Evolutionary conservation across 2,113 vertebrate genomes (phyloP).

Genomic region (Phoxinus phoxinus): DNA sequence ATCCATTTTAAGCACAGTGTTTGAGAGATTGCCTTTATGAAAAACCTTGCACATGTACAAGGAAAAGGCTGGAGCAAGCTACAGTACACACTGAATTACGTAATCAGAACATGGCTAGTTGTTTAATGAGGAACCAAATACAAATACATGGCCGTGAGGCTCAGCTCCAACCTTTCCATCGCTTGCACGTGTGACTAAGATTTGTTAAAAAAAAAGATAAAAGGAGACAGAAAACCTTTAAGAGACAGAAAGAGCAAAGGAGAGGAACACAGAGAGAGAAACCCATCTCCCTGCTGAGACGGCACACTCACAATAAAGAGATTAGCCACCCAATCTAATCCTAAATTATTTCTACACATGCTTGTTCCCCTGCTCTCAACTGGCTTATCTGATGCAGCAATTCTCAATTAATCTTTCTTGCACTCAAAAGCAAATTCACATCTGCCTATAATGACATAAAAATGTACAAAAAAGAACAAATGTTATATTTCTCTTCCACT

Average conservation of each 20-base stretch:
- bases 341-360: constrained; percentile 86
- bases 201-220: constrained; percentile 32
- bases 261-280: constrained; percentile 43
- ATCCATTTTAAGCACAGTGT: not conserved
- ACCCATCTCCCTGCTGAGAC: constrained; percentile 83
- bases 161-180: constrained; percentile 14
- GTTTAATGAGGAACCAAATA: constrained; percentile 13
- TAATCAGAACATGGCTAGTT: not conserved
- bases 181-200: constrained; percentile 10
- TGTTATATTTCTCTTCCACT: not conserved
- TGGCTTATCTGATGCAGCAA: constrained; percentile 83
- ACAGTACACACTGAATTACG: constrained; percentile 4
- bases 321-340: constrained; percentile 90
- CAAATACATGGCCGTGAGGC: not conserved
- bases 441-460: not conserved
- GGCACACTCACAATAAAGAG: constrained; percentile 92
- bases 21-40: not conserved
- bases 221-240: constrained; percentile 28
- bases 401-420: constrained; percentile 80
- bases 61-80: not conserved
- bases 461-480: not conserved
- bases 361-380: constrained; percentile 79
- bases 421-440: constrained; percentile 67
- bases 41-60: not conserved
- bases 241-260: constrained; percentile 30